A percentile compares a stretch with the other conserved stretches of the same genome.
Evolutionary conservation across 2,113 vertebrate genomes (phyloP).

Genomic region (Catharus bicknelli): DNA sequence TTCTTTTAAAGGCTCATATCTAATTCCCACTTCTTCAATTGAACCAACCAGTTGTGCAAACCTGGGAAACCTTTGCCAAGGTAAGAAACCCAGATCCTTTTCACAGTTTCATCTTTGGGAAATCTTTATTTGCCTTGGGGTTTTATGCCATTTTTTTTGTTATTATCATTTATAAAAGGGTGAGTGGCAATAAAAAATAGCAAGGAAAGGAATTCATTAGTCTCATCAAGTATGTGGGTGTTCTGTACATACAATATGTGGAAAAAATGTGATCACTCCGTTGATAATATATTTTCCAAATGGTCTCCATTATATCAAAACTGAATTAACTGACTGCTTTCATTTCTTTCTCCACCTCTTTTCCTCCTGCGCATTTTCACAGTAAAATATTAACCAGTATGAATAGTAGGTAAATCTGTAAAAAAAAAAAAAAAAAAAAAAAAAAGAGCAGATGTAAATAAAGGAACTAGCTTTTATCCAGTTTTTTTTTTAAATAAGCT

Average conservation of each 20-base stretch:
- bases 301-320: conserved; percentile 4
- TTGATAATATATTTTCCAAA: conserved; percentile 29
- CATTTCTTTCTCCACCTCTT: conserved; percentile 3
- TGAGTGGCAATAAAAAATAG: conserved; percentile 18
- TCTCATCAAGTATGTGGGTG: conserved; percentile 19
- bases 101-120: not conserved
- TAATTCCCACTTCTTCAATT: conserved; percentile 71
- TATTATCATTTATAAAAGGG: not conserved
- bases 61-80: conserved; percentile 86
- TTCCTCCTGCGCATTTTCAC: conserved; percentile 12
- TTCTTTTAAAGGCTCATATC: conserved; percentile 80
- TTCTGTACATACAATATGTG: not conserved
- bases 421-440: not conserved
- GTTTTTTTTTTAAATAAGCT: not conserved
- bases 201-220: conserved; percentile 17
- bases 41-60: conserved; percentile 80
- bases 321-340: conserved; percentile 18
- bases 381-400: not conserved
- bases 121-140: not conserved
- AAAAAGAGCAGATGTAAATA: not conserved
- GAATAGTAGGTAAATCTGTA: not conserved
- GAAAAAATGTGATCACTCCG: conserved; percentile 42
- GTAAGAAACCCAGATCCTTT: conserved; percentile 71
- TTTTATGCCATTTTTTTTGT: not conserved
- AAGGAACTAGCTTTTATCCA: not conserved